Evolutionary conservation across 2,797 vertebrate species (phyloP).

Genomic region (Eulemur albifrons): DNA sequence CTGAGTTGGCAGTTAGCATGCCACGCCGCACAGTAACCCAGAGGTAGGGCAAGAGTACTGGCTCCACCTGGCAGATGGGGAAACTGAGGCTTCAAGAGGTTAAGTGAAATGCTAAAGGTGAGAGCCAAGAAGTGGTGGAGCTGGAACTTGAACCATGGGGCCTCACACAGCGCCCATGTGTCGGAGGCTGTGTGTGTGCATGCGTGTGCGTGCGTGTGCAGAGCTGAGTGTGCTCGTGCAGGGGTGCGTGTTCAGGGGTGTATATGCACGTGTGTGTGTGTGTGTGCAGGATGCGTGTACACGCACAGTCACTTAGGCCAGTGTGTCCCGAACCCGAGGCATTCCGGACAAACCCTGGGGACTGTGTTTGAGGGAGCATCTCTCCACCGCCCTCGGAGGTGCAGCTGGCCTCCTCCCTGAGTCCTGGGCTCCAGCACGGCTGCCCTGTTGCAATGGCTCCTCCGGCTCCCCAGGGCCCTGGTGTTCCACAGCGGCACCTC

Average conservation of each 20-base stretch:
- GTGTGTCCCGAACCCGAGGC: not conserved
- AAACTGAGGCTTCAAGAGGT: not conserved
- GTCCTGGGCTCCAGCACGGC: not conserved
- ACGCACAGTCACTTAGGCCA: not conserved
- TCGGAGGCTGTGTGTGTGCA: not conserved
- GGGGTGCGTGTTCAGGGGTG: no score
- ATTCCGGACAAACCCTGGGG: no score
- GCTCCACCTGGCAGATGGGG: not conserved
- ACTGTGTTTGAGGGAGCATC: not conserved
- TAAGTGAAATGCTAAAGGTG: not conserved
- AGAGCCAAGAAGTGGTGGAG: not conserved
- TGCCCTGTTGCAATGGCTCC: not conserved
- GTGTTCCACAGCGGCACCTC: not conserved
- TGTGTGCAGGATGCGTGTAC: no score
- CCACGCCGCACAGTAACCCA: not conserved
- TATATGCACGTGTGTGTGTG: not conserved
- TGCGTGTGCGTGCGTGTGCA: no score
- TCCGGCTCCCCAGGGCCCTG: not conserved
- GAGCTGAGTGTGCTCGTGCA: not conserved
- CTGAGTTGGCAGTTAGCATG: not conserved
- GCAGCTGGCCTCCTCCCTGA: not conserved
- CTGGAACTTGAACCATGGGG: not conserved
- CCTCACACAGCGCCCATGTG: not conserved
- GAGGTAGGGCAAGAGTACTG: not conserved
- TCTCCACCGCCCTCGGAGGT: not conserved